A percentile compares a stretch with the other conserved stretches of the same genome.
These are phyloP conservation scores for Dasypus novemcinctus DNA, from an alignment of 2,113 vertebrate species.

Conservation along the genomic window DNA sequence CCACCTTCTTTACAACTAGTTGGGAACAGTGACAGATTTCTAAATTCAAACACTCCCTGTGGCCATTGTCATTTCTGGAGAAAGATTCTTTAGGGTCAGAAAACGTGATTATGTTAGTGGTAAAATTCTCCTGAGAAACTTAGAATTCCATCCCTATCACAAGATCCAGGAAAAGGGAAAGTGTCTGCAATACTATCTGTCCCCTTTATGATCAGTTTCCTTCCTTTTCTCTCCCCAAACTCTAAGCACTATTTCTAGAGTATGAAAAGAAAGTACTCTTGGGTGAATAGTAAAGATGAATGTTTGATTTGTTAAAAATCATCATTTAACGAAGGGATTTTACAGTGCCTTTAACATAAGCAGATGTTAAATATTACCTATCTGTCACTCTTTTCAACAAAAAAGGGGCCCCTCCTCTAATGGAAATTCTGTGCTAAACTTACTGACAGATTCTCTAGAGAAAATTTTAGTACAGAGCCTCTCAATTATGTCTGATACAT, in stretches of 20 bases:
- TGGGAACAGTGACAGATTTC: neutral
- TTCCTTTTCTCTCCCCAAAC: neutral
- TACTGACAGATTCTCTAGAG: neutral
- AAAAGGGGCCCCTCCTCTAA: neutral
- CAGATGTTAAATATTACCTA: neutral
- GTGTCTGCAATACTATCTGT: neutral
- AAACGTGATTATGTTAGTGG: neutral
- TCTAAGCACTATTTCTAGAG: neutral
- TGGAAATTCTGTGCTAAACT: neutral
- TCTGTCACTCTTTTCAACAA: neutral
- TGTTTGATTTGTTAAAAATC: slow-evolving; percentile 12
- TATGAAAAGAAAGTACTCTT: neutral
- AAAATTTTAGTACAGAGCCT: neutral
- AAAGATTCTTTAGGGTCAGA: neutral
- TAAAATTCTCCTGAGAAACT: neutral
- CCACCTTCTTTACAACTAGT: neutral
- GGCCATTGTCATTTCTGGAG: neutral
- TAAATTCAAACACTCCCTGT: neutral
- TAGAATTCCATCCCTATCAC: neutral
- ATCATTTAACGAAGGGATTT: neutral
- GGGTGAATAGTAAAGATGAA: neutral
- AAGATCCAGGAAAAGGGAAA: neutral
- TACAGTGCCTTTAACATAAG: neutral
- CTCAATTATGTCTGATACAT: neutral
- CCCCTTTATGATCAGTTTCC: neutral